A percentile compares a stretch with the other conserved stretches of the same genome.
Conservation (phyloP, 1,140 invertebrate species). For the Melitaea cinxia region DNA sequence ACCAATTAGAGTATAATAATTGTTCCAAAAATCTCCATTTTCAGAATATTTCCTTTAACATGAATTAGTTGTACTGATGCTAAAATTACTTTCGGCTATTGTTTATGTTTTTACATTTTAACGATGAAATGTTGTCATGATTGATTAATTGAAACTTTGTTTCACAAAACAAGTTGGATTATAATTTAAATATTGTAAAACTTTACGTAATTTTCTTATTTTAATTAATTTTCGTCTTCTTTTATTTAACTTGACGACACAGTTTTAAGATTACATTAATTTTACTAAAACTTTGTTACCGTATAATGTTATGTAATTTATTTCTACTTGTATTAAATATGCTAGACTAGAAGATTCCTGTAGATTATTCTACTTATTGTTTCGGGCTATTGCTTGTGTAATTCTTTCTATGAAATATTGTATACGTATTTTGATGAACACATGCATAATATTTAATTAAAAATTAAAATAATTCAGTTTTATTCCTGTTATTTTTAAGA, state of each 20-base stretch:
- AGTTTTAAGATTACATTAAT: too few relatives aligned
- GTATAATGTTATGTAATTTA: too few relatives aligned
- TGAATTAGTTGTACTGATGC: conserved; percentile 37
- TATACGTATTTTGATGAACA: too few relatives aligned
- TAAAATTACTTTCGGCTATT: conserved; percentile 31
- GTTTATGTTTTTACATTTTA: conserved; percentile 28
- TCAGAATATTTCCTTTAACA: conserved; percentile 40
- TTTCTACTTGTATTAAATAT: too few relatives aligned
- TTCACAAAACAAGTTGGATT: not conserved
- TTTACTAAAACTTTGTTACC: too few relatives aligned
- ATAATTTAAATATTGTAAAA: not conserved
- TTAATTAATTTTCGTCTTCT: not conserved
- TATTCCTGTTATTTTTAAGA: too few relatives aligned
- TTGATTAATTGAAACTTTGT: conserved; percentile 19
- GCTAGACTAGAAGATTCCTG: too few relatives aligned
- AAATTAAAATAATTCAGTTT: too few relatives aligned
- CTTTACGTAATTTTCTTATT: not conserved
- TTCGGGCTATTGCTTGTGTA: too few relatives aligned
- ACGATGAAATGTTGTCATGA: conserved; percentile 10
- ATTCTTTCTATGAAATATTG: too few relatives aligned
- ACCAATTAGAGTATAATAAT: conserved; percentile 68
- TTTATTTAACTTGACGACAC: not conserved
- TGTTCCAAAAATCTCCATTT: conserved; percentile 53
- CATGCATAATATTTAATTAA: too few relatives aligned
- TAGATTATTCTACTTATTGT: too few relatives aligned